Base-by-base conservation (phyloP, 2,797 vertebrate genomes). In the Threskiornis aethiopicus region DNA sequence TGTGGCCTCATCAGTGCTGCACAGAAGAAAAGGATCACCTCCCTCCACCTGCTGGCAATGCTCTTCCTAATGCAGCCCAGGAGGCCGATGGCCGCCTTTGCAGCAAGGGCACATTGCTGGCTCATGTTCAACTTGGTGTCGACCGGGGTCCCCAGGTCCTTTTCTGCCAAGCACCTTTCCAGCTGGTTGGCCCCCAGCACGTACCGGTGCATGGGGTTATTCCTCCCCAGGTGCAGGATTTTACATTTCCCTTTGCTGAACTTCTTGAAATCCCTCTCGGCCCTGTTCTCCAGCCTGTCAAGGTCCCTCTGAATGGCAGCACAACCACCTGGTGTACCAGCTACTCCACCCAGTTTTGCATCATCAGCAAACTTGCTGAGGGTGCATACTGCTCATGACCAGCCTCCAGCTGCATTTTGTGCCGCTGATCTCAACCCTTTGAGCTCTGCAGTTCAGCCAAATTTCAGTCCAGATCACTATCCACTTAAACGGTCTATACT, bases 351-450 rank as follows among this genome's bases (percentile, higher is more conserved):
- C 16, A 37, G 21, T 65, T 80, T 55, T 51, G 39, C 28, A 47
- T 20, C 4, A 4, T 57, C 62, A 57, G 28, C 17, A 57, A 86
- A 44, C 11, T 58, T 65, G 59, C 31, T 57, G 49, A 55, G 49
- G 46, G 54, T 0, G 0, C n/a, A 62, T 6, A 4, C 52, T 46
- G 49, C n/a, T 65, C 37, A 46, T 49, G 41, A 44, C 18, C 2
- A 4, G 64, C 37, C 28, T 49, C 19, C 69, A 44, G 77, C 31
- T 86, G 41, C 22, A 39, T 80, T 90, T 80, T 39, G 14, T 66
- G 52, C 0, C 6, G 19, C 39, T 22, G 14, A 3, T 57, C 46
- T 71, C 62, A 46, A 89, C 26, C 5, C 57, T 52, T 22, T 22
- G 42, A 84, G 42, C 33, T 78, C 52, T 28, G 58, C 66, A 67